Conservation (phyloP, 37 sponge, comb jelly and placozoan species). For the Aplysina aerophoba region DNA sequence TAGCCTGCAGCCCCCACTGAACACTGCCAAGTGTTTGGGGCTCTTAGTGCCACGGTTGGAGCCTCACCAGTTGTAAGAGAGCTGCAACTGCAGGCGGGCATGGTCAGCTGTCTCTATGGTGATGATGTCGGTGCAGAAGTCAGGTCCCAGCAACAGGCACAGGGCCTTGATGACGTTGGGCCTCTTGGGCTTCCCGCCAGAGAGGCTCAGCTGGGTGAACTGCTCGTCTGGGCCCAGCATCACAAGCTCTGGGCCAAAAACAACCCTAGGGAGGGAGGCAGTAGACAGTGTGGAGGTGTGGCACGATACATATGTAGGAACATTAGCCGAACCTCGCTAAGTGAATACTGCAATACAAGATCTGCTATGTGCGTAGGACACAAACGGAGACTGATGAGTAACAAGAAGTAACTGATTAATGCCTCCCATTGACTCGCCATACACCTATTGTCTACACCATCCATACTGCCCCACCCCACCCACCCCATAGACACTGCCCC, state of each 20-base stretch:
- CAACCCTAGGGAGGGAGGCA: slow-evolving; percentile 77
- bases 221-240: slow-evolving; percentile 99
- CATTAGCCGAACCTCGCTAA: too few species aligned
- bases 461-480: not conserved
- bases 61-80: slow-evolving; percentile 96
- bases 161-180: slow-evolving; percentile 98
- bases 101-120: slow-evolving; percentile 99
- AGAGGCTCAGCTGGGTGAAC: slow-evolving; percentile 99
- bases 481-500: not conserved
- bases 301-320: too few species aligned
- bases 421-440: too few species aligned
- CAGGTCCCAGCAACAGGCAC: slow-evolving; percentile 98
- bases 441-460: too few species aligned
- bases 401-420: too few species aligned
- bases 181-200: slow-evolving; percentile 99
- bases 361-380: too few species aligned
- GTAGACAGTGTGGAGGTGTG: too few species aligned
- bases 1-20: too few species aligned
- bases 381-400: too few species aligned
- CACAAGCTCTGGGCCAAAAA: slow-evolving; percentile 98
- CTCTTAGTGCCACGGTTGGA: not conserved
- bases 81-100: slow-evolving; percentile 95
- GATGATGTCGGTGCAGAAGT: slow-evolving; percentile 99
- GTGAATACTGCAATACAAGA: too few species aligned
- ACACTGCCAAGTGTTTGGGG: not conserved